Percentiles rank a stretch among this genome's conserved stretches.
Conservation (phyloP, 53 echinoderm and acorn worm species). For the Echinarachnius parma region DNA sequence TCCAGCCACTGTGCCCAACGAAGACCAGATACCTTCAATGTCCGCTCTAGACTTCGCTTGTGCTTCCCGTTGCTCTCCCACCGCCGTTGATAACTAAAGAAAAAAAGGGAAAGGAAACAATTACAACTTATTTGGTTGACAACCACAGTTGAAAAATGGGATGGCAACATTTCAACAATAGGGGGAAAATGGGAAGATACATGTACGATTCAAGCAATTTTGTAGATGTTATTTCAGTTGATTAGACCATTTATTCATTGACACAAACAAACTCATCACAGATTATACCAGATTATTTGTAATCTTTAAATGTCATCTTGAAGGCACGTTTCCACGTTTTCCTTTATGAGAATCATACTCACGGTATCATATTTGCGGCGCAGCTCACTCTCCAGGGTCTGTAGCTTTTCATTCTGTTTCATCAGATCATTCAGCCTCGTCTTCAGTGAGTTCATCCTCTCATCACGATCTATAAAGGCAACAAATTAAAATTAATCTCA, state of each 20-base stretch:
- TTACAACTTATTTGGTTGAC: too few species aligned
- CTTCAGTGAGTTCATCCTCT: conserved; percentile 68
- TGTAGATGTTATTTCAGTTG: too few species aligned
- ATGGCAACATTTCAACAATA: not conserved
- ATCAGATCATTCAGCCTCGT: conserved; percentile 70
- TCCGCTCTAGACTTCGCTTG: conserved; percentile 58
- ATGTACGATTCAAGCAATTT: too few species aligned
- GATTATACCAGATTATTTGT: not conserved
- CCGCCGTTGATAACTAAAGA: conserved; percentile 67
- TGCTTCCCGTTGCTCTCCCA: conserved; percentile 51
- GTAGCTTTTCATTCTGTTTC: conserved; percentile 57
- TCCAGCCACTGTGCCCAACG: conserved; percentile 52
- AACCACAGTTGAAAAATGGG: too few species aligned
- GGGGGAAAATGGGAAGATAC: not conserved
- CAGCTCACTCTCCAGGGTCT: conserved; percentile 45
- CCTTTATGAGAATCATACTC: too few species aligned
- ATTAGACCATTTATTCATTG: not conserved
- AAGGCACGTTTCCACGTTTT: too few species aligned
- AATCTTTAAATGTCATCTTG: too few species aligned
- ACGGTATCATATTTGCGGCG: conserved; percentile 69
- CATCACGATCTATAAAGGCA: conserved; percentile 66
- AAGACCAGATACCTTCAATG: conserved; percentile 79
- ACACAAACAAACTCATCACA: not conserved
- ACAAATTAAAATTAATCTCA: not conserved
- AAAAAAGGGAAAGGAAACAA: not conserved